phyloP scores from a whole-genome alignment of 2,888 invertebrate species.

The Leptinotarsa haldemani region DNA sequence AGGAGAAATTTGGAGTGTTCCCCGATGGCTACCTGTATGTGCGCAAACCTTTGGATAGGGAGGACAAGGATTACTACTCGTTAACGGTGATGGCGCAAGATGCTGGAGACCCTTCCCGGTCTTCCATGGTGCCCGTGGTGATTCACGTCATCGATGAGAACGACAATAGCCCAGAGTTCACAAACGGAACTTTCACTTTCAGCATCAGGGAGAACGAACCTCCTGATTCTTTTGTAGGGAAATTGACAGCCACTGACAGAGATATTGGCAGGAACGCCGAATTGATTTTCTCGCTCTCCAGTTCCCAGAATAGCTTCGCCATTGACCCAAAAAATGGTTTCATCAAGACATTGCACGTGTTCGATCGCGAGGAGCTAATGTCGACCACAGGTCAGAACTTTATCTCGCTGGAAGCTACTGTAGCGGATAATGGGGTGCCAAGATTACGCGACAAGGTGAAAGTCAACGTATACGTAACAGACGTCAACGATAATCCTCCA shows the following conservation, averaged over 20 bases:
- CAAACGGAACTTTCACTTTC: conserved; percentile 90
- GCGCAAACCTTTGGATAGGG: conserved; percentile 86
- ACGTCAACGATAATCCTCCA: conserved; percentile 92
- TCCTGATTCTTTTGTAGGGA: conserved; percentile 91
- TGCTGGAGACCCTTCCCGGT: conserved; percentile 80
- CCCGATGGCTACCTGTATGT: conserved; percentile 95
- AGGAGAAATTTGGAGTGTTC: conserved; percentile 91
- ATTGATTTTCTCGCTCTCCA: conserved; percentile 82
- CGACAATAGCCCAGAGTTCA: conserved; percentile 94
- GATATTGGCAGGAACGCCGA: conserved; percentile 95
- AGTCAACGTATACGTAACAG: conserved; percentile 87
- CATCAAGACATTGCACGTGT: conserved; percentile 84
- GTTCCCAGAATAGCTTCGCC: conserved; percentile 82
- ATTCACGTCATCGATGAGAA: conserved; percentile 96
- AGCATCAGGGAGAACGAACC: conserved; percentile 90
- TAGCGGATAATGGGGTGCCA: conserved; percentile 84
- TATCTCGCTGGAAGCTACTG: conserved; percentile 86
- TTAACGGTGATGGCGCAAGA: conserved; percentile 87
- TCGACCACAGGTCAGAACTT: conserved; percentile 81
- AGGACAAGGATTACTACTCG: conserved; percentile 91
- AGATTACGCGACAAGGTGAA: conserved; percentile 86
- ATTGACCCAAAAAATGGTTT: conserved; percentile 93
- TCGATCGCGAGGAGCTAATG: conserved; percentile 90
- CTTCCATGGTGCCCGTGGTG: conserved; percentile 89
- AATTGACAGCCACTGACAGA: conserved; percentile 87